phyloP scores from a whole-genome alignment of 2,797 vertebrate species.

The Sebastes itinus region DNA sequence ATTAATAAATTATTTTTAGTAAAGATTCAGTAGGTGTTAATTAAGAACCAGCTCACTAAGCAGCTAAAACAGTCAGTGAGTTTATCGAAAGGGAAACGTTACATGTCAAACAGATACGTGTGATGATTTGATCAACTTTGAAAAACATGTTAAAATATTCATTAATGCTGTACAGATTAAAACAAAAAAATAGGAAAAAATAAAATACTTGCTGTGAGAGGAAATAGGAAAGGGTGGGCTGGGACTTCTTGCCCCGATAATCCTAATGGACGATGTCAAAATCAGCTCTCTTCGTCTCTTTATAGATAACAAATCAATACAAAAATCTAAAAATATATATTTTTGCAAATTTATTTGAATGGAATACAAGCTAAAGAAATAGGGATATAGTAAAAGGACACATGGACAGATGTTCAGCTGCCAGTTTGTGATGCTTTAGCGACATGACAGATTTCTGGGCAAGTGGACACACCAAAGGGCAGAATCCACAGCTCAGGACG shows the following conservation, averaged over 20 bases:
- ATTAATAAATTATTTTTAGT: neutral
- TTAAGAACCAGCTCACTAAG: neutral
- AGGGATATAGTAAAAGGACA: neutral
- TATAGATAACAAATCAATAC: neutral
- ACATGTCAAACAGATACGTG: neutral
- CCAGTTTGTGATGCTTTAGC: neutral
- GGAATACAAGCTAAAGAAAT: neutral
- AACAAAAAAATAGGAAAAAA: too few relatives aligned
- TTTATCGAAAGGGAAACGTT: neutral
- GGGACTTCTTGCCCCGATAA: neutral
- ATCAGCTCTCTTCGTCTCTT: neutral
- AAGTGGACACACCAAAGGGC: conserved; percentile 31
- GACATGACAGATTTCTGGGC: neutral
- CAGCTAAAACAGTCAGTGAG: neutral
- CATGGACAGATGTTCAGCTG: neutral
- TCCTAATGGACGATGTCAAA: neutral
- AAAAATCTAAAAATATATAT: neutral
- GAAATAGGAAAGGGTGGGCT: neutral
- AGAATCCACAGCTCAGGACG: conserved; percentile 11
- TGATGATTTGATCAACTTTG: neutral
- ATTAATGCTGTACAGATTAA: neutral
- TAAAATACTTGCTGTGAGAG: neutral
- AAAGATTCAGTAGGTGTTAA: neutral
- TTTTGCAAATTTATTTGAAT: neutral
- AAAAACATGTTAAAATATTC: neutral